Percentiles rank a stretch among this genome's conserved stretches.
phyloP scores from a whole-genome alignment of 2,797 vertebrate species.

The Rousettus madagascariensis region DNA sequence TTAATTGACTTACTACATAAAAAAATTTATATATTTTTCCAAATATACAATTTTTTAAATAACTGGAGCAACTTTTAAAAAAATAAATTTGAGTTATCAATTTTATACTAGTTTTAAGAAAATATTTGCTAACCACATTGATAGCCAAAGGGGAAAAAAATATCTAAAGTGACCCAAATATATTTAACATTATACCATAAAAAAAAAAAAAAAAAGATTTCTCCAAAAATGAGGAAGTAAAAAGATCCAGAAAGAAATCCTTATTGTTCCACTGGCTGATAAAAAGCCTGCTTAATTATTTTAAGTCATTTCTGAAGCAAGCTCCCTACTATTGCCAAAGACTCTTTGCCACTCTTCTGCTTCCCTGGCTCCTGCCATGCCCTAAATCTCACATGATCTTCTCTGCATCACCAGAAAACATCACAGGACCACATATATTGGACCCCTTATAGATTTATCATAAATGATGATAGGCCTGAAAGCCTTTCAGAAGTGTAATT shows the following conservation, averaged over 20 bases:
- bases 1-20: background rate
- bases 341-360: background rate
- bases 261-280: background rate
- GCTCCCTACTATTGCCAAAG: background rate
- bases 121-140: background rate
- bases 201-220: background rate
- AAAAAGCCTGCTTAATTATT: background rate
- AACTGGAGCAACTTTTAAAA: background rate
- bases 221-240: background rate
- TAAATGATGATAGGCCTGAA: background rate
- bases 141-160: background rate
- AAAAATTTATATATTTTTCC: background rate
- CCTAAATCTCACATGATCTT: background rate
- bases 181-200: background rate
- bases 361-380: background rate
- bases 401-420: background rate
- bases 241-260: background rate
- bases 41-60: background rate
- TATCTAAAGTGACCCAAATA: background rate
- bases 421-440: background rate
- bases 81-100: background rate
- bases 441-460: background rate
- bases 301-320: slow-evolving; percentile 3
- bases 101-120: slow-evolving; percentile 36
- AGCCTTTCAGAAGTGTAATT: background rate